Conservation (phyloP, 2,797 vertebrate genomes). For the Alcedo atthis region DNA sequence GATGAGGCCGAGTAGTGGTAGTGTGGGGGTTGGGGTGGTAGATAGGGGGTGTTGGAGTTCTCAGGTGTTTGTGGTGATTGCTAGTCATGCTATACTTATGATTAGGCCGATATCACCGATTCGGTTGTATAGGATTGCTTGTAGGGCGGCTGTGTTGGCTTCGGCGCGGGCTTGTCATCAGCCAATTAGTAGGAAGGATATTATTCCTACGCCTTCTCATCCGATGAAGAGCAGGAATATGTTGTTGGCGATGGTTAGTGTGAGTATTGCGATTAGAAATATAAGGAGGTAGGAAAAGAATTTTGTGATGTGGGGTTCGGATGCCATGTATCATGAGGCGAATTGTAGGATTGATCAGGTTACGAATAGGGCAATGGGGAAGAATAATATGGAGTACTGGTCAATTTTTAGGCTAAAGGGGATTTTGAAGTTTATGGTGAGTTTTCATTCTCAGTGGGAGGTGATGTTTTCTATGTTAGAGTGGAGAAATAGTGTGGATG, state of each 20-base stretch:
- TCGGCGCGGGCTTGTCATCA: fast-evolving
- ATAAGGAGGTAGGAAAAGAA: fast-evolving
- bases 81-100: fast-evolving
- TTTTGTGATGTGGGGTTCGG: fast-evolving
- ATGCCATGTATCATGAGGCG: fast-evolving
- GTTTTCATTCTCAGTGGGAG: background rate
- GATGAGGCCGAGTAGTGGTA: background rate
- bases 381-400: fast-evolving
- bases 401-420: fast-evolving
- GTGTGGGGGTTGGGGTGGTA: fast-evolving
- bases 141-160: fast-evolving
- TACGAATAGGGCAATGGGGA: fast-evolving
- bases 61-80: fast-evolving
- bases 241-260: fast-evolving
- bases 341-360: fast-evolving
- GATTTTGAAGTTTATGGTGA: fast-evolving
- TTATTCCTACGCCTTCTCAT: fast-evolving
- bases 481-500: fast-evolving
- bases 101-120: fast-evolving
- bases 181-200: fast-evolving
- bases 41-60: fast-evolving
- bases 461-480: fast-evolving
- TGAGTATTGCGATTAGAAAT: fast-evolving
- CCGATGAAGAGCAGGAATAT: fast-evolving
- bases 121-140: fast-evolving